These are phyloP conservation scores for Cladorhizidae sp. DNA, from an alignment of 37 sponge, comb jelly and placozoan genomes.

Conservation along the genomic window DNA sequence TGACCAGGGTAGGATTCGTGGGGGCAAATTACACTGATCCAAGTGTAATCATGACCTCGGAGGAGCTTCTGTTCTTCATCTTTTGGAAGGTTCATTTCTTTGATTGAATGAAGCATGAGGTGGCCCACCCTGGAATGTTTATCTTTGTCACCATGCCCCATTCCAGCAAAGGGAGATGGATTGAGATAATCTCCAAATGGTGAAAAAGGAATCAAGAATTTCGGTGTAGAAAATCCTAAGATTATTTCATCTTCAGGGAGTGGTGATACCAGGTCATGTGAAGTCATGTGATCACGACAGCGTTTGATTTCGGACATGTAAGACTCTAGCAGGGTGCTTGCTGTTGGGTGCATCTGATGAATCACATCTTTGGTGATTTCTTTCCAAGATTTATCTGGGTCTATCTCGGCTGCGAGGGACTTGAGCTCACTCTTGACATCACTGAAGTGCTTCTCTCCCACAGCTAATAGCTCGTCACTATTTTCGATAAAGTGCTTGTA, in stretches of 20 bases:
- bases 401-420: constrained; percentile 34
- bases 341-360: constrained; percentile 28
- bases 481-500: constrained; percentile 46
- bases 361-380: constrained; percentile 48
- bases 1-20: constrained; percentile 76
- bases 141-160: not conserved
- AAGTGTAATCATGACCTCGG: constrained; percentile 54
- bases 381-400: constrained; percentile 46
- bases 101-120: constrained; percentile 66
- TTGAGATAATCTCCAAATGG: constrained; percentile 70
- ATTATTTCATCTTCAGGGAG: constrained; percentile 45
- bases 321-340: constrained; percentile 15
- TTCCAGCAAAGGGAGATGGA: constrained; percentile 58
- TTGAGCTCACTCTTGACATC: constrained; percentile 38
- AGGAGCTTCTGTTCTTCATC: constrained; percentile 36
- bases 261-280: constrained; percentile 29
- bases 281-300: constrained; percentile 33
- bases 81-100: constrained; percentile 4
- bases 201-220: constrained; percentile 51
- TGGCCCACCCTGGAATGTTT: constrained; percentile 18
- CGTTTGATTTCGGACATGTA: constrained; percentile 64
- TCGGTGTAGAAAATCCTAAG: constrained; percentile 55
- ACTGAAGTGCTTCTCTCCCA: constrained; percentile 56
- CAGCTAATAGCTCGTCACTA: constrained; percentile 38
- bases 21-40: constrained; percentile 62